phyloP scores from a whole-genome alignment of 2,797 vertebrate genomes.

The Neostethus bicornis region DNA sequence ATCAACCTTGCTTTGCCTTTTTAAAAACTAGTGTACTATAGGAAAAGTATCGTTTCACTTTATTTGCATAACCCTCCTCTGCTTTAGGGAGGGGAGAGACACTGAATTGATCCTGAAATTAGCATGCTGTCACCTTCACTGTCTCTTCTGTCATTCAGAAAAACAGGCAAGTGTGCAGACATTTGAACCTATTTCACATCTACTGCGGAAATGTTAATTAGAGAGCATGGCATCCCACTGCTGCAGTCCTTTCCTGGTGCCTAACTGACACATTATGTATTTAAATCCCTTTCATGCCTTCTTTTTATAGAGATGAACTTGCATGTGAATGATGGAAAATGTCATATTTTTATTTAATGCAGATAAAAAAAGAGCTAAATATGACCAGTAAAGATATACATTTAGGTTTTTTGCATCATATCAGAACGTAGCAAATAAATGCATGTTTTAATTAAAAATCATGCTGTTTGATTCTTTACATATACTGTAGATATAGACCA shows the following conservation, averaged over 20 bases:
- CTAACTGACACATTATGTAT: conserved; percentile 76
- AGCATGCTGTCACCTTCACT: conserved; percentile 83
- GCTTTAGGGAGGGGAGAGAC: conserved; percentile 75
- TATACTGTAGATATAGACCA: conserved; percentile 29
- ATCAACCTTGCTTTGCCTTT: conserved; percentile 37
- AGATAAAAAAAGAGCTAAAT: conserved; percentile 48
- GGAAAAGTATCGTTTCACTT: conserved; percentile 56
- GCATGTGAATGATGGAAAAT: conserved; percentile 67
- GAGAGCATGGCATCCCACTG: conserved; percentile 75
- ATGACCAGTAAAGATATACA: conserved; percentile 27
- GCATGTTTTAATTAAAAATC: conserved; percentile 51
- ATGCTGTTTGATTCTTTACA: conserved; percentile 44
- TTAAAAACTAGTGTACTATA: conserved; percentile 34
- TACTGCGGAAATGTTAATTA: conserved; percentile 80
- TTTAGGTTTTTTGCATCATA: conserved; percentile 15
- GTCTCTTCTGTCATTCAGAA: conserved; percentile 79
- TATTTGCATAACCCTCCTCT: conserved; percentile 77
- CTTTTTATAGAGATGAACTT: conserved; percentile 76
- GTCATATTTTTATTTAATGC: conserved; percentile 41
- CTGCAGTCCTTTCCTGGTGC: conserved; percentile 68
- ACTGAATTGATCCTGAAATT: conserved; percentile 73
- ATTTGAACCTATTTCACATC: conserved; percentile 77
- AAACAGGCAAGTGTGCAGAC: conserved; percentile 72
- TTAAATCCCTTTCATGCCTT: conserved; percentile 79
- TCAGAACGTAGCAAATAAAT: conserved; percentile 42